Base-by-base conservation (phyloP, 2,797 vertebrate species). In the Parauchenoglanis punctatus region DNA sequence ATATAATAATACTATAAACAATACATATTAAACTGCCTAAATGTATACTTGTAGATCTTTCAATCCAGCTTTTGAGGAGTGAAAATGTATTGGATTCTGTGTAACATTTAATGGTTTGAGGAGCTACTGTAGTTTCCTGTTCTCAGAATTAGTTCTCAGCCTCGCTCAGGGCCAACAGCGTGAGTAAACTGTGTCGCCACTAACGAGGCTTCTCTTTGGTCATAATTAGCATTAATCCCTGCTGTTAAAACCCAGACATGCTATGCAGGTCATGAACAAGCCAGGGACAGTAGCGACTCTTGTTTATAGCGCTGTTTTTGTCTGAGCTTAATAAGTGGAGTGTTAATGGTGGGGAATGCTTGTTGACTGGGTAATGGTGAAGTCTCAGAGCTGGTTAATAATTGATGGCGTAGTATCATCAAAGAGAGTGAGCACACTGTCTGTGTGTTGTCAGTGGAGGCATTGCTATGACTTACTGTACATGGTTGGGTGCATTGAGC, bases 221-320 rank as follows among this genome's bases (percentile, higher is more conserved):
- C 90, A 93, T 94, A 94, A 96, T 95, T 95, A 95, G 93, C 94
- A 93, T 93, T 92, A 95, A 91, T 89, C 89, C 78, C 89, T 73
- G 88, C 92, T 95, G 93, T 94, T 96, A 95, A 93, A 93, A 90
- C 87, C 40, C 88, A 91, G 84, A 90, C 92, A 68, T 91, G 89
- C 91, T 93, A 94, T 94, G 93, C 91, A 93, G 94, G 94, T 95
- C 94, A 95, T 94, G 93, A 94, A 96, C 94, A 93, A 95, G 94
- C 93, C 52, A 87, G 92, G 92, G 92, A 92, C 89, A 89, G 91
- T 85, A 93, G 92, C 92, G 93, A 89, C 89, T 92, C 91, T 86
- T 89, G 86, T 75, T 93, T 92, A 91, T 93, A 92, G 92, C 90
- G 84, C 90, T 91, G 87, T 90, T 80, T 92, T 77, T 91, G 85